Base-by-base conservation (phyloP, 2,888 invertebrate genomes). In the Drosophila affinis region DNA sequence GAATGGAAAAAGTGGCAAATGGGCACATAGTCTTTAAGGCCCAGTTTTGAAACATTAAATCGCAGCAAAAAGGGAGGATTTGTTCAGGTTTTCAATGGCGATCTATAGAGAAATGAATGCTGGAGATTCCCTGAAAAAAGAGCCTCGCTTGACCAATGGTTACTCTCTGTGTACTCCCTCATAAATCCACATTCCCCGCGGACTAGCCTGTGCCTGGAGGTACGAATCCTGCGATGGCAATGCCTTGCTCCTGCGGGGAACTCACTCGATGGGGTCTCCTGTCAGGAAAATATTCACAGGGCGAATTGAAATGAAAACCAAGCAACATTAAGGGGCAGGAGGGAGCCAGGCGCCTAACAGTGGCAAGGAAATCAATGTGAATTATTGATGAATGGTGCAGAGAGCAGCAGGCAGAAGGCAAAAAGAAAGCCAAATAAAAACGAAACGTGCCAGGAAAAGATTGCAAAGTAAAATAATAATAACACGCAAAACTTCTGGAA, bases 311-410 rank as follows among this genome's bases (percentile, higher is more conserved):
- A 59, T 65, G 44, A 72, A 78, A 70, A 62, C 61, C 64, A 68
- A 75, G 54, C 61, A 60, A 68, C 62, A 64, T 68, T 52, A 62
- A 71, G 52, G 67, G 51, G 47, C 57, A 53, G 71, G 55, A 17
- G 29, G 32, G 58, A 46, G 21, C 21, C 21, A 54, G 51, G 3
- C 7, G 7, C 39, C 6, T 3, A 39, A 39, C 29, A 24, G 49
- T 46, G 55, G 67, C 64, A 75, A 70, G 64, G 75, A 82, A 89
- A 82, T 86, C 80, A 87, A 84, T 84, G 84, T 86, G 86, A 89
- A 88, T 88, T 88, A 89, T 88, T 88, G 86, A 89, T 89, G 84
- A 89, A 78, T 81, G 82, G 73, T 74, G 78, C 71, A 63, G 60
- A 34, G 72, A 73, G 78, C 71, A 63, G 29, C 7, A 27, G 48